These are phyloP conservation scores for Platerodrilus igneus DNA, from an alignment of 2,888 invertebrate genomes.

Conservation along the genomic window DNA sequence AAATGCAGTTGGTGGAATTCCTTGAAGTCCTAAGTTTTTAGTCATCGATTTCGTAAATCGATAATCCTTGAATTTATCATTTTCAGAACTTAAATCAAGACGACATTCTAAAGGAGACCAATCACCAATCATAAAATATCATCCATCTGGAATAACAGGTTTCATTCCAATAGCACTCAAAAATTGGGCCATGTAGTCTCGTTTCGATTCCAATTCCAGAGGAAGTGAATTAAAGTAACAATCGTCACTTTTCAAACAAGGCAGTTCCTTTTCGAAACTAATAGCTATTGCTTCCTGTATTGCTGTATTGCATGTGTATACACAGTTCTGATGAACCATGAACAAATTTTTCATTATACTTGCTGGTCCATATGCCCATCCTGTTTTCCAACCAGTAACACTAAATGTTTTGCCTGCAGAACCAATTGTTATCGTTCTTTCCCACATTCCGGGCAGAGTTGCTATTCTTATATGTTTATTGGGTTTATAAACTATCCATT, in stretches of 20 bases:
- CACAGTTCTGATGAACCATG: slow-evolving; percentile 89
- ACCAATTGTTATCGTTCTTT: slow-evolving; percentile 92
- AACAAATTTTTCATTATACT: slow-evolving; percentile 75
- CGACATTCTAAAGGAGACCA: slow-evolving; percentile 72
- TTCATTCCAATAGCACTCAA: slow-evolving; percentile 77
- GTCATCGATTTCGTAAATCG: slow-evolving; percentile 95
- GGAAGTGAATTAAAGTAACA: slow-evolving; percentile 80
- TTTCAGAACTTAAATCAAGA: slow-evolving; percentile 64
- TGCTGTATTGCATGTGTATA: too few species aligned
- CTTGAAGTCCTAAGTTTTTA: slow-evolving; percentile 84
- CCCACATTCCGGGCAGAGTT: slow-evolving; percentile 95
- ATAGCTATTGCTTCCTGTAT: slow-evolving; percentile 84
- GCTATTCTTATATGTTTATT: slow-evolving; percentile 84
- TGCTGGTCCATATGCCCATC: slow-evolving; percentile 93
- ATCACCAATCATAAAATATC: slow-evolving; percentile 96
- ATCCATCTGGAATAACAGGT: slow-evolving; percentile 91
- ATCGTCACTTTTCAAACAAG: slow-evolving; percentile 63
- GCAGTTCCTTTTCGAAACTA: slow-evolving; percentile 81
- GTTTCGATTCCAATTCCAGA: slow-evolving; percentile 67
- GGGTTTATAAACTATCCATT: slow-evolving; percentile 89
- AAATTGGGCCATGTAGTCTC: slow-evolving; percentile 74
- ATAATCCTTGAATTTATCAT: slow-evolving; percentile 77
- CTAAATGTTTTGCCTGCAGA: slow-evolving; percentile 98
- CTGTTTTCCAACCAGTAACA: slow-evolving; percentile 95
- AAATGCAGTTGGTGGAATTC: slow-evolving; percentile 93